Percentiles rank a stretch among this genome's conserved stretches.
Conservation (phyloP, 2,888 invertebrate genomes). For the Caenorhabditis sulstoni region DNA sequence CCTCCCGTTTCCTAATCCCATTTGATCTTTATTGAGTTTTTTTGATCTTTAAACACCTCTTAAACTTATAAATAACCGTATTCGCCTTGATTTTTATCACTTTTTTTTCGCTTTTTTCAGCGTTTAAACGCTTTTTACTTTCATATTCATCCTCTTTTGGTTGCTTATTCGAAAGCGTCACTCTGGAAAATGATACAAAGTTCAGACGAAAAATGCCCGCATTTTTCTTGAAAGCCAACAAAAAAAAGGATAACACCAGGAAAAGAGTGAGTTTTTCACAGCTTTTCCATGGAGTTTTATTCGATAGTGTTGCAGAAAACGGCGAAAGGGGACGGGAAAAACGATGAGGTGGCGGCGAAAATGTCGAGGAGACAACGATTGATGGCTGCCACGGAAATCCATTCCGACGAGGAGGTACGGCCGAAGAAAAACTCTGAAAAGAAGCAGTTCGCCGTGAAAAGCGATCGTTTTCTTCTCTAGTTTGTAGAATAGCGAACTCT, state of each 20-base stretch:
- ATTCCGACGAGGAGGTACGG: slow-evolving; percentile 66
- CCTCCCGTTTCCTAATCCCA: not conserved
- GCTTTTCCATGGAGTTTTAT: not conserved
- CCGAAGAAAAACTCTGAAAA: no score
- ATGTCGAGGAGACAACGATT: slow-evolving; percentile 59
- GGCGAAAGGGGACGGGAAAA: slow-evolving; percentile 41
- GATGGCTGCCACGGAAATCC: slow-evolving; percentile 64
- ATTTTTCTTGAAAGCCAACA: slow-evolving; percentile 59
- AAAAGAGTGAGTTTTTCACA: slow-evolving; percentile 36
- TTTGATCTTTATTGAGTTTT: no score
- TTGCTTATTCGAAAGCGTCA: no score
- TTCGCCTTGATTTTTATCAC: no score
- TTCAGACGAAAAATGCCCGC: slow-evolving; percentile 58
- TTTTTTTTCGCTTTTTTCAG: not conserved
- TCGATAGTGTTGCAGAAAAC: slow-evolving; percentile 32
- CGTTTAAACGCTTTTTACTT: slow-evolving; percentile 10
- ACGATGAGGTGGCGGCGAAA: slow-evolving; percentile 59
- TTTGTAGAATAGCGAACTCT: no score
- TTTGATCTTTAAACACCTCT: no score
- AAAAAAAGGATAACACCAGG: slow-evolving; percentile 11
- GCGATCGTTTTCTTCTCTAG: no score
- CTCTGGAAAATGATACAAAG: not conserved
- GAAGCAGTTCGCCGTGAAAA: no score
- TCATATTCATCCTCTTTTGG: not conserved
- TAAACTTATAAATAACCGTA: no score